A percentile compares a stretch with the other conserved stretches of the same genome.
These are phyloP conservation scores for Hemiscyllium ocellatum DNA, from an alignment of 2,113 vertebrate species.

Conservation along the genomic window DNA sequence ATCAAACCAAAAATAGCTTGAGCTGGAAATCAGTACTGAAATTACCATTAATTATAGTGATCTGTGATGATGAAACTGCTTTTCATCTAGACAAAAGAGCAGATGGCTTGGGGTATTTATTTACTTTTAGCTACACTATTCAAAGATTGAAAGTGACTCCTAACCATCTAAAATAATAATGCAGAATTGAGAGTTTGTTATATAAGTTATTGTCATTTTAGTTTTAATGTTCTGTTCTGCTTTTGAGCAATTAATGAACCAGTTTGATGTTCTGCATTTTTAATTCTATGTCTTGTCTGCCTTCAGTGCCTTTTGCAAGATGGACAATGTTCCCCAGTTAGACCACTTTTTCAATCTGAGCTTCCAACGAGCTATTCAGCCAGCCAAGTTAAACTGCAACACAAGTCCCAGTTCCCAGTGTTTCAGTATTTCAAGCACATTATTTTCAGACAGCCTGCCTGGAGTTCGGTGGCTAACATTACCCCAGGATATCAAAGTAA, in stretches of 20 bases:
- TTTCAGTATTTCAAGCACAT: conserved; percentile 53
- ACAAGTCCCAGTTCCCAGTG: conserved; percentile 45
- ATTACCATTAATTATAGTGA: background rate
- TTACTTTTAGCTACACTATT: background rate
- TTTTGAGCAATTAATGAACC: background rate
- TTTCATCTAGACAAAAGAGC: background rate
- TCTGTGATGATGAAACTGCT: background rate
- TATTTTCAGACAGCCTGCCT: conserved; percentile 72
- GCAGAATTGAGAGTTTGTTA: background rate
- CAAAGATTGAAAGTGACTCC: background rate
- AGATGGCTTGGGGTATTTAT: background rate
- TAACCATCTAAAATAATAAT: background rate
- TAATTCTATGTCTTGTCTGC: background rate
- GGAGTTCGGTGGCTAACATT: conserved; percentile 78
- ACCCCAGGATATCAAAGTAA: conserved; percentile 78
- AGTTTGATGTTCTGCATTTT: background rate
- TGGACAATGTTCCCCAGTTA: conserved; percentile 67
- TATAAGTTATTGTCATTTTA: background rate
- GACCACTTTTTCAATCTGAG: conserved; percentile 93
- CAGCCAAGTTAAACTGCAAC: conserved; percentile 46
- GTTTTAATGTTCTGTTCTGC: background rate
- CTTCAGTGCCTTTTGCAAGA: conserved; percentile 76
- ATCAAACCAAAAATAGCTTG: background rate
- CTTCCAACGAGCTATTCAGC: conserved; percentile 83
- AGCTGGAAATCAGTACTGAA: background rate